Evolutionary conservation across 1,140 invertebrate genomes (phyloP), one percentile per base, ranked within the genome.

Genomic region (Drosophila murphyi): DNA sequence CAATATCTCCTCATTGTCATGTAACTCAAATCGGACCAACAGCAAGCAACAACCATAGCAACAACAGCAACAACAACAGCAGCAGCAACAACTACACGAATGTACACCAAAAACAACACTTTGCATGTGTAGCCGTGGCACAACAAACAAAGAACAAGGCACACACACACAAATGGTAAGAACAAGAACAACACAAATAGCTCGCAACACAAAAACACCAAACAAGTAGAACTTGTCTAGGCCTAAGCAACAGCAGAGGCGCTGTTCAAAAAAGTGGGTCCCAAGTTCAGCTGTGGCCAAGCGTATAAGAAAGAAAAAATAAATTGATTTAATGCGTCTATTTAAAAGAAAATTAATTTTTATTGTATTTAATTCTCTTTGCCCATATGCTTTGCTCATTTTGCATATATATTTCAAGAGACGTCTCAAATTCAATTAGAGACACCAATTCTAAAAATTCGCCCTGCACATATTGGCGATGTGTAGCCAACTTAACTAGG

Each of bases 141-240:
- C 62, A 67, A 67, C 82, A 86, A 81, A 85, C 57, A 71, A 43
- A 64, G 60, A 67, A 59, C 67, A 75, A 71, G 41, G 47, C 39
- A 63, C 65, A 62, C 55, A 60, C 8, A 50, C 61, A 77, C 29
- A 62, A 43, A 56, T n/a, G 48, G 28, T 41, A 62, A 50, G 34
- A 62, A 71, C 39, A 64, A 35, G 28, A 10, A 37, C 45, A 45
- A 39, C 45, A 71, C 28, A 37, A 57, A 59, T 71, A 63, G 54
- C 60, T 57, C 56, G 47, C 47, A 72, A 69, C 62, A 72, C 62
- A 75, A 81, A 65, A 76, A 31, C 63, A 55, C 60, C 57, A 88
- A 82, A 88, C 83, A 87, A 87, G 83, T 77, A 88, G 83, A 87
- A 88, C 83, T 88, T 83, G 83, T 88, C 83, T 77, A 88, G 80